Conservation (phyloP, 2,113 vertebrate species). For the Eptesicus fuscus region DNA sequence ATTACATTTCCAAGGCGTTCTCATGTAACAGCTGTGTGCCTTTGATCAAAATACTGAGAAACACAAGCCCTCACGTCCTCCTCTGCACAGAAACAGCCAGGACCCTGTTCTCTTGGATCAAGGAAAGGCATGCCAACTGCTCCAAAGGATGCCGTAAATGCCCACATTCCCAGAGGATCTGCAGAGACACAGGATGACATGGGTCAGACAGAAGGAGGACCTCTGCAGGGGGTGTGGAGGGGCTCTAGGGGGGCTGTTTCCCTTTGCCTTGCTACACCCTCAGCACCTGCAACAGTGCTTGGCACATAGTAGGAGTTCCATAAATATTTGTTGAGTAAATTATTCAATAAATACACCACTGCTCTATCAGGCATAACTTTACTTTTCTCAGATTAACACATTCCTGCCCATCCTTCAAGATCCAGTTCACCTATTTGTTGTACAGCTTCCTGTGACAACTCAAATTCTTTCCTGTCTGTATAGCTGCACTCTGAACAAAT, state of each 20-base stretch:
- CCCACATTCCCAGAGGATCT: neutral
- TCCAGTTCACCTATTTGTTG: neutral
- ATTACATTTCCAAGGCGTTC: slow-evolving; percentile 54
- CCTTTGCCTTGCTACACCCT: neutral
- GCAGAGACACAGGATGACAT: neutral
- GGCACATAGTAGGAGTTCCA: neutral
- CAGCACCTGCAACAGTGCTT: neutral
- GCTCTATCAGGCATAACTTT: neutral
- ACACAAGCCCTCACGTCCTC: slow-evolving; percentile 43
- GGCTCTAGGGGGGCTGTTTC: accelerated
- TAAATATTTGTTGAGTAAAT: neutral
- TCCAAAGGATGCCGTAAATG: neutral
- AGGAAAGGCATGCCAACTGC: neutral
- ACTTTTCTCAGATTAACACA: slow-evolving; percentile 18
- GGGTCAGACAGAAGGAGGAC: neutral
- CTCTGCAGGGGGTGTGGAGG: too few species aligned
- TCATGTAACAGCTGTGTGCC: slow-evolving; percentile 44
- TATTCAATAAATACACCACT: neutral
- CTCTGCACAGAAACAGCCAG: neutral
- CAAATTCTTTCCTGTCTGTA: neutral
- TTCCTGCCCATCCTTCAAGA: neutral
- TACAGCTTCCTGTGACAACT: neutral
- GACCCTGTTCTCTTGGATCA: slow-evolving; percentile 6
- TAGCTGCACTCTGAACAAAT: neutral
- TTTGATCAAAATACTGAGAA: slow-evolving; percentile 62